Conservation (phyloP, 2,113 vertebrate genomes). For the Colinus virginianus region DNA sequence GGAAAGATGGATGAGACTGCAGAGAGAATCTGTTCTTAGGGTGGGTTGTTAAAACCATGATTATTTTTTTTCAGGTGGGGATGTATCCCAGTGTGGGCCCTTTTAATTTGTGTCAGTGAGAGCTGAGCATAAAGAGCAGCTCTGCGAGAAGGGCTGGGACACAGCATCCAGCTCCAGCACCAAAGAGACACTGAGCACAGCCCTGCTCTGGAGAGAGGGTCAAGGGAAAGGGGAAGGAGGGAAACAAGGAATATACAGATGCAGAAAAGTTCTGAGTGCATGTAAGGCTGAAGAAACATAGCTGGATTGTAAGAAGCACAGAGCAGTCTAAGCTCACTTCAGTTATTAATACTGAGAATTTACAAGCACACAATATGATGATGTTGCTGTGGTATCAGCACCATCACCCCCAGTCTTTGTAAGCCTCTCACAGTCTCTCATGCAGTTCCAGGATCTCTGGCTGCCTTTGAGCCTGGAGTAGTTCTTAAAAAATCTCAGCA, state of each 20-base stretch:
- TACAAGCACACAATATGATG: not conserved
- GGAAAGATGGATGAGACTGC: not conserved
- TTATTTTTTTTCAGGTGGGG: not conserved
- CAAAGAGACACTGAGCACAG: not conserved
- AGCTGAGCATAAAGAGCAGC: not conserved
- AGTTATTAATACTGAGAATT: not conserved
- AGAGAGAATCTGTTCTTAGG: not conserved
- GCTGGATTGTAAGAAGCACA: no score
- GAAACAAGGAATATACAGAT: not conserved
- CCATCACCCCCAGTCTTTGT: not conserved
- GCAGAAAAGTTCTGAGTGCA: not conserved
- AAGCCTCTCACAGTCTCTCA: not conserved
- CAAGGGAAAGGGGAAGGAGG: not conserved
- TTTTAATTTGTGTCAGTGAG: not conserved
- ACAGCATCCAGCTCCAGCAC: not conserved
- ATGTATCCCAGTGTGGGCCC: rapidly evolving
- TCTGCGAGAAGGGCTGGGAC: not conserved
- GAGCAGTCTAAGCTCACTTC: not conserved
- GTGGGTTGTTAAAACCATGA: not conserved
- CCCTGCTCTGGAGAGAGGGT: not conserved
- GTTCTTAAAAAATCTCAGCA: not conserved
- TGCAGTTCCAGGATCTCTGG: not conserved
- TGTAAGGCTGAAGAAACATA: not conserved
- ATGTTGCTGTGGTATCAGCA: not conserved
- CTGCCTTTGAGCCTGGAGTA: not conserved